Conservation (phyloP, 2,797 vertebrate species). For the Acanthiza pusilla region DNA sequence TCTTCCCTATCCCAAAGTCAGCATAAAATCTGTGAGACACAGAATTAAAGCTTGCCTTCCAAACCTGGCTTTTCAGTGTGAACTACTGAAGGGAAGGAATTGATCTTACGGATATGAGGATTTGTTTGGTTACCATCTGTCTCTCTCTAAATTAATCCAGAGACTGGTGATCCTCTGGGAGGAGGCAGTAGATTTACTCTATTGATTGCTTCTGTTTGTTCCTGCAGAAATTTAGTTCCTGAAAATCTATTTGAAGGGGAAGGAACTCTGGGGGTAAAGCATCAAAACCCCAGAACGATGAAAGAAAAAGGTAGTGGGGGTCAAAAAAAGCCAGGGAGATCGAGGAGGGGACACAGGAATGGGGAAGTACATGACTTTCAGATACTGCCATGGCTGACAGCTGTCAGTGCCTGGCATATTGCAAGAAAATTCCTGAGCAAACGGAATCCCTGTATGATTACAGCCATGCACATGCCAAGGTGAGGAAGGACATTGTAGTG, state of each 20-base stretch:
- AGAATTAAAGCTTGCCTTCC: background rate
- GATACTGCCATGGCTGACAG: background rate
- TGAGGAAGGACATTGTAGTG: background rate
- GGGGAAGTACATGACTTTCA: background rate
- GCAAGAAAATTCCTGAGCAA: background rate
- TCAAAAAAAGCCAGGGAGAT: rapidly evolving
- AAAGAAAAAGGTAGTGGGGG: background rate
- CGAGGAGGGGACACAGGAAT: no score
- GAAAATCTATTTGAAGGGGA: background rate
- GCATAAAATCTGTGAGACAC: background rate
- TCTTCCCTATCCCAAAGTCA: background rate
- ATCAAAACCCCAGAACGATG: background rate
- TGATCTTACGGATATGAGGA: background rate
- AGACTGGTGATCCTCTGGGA: background rate
- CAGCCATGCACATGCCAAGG: background rate
- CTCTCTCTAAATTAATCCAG: background rate
- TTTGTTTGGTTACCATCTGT: background rate
- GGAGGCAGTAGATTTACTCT: background rate
- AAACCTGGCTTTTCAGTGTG: background rate
- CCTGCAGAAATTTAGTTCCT: background rate
- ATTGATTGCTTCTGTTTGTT: background rate
- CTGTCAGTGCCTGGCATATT: background rate
- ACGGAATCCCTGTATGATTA: background rate
- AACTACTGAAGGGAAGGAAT: background rate
- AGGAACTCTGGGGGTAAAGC: background rate